Percentiles rank a stretch among this genome's conserved stretches.
These are phyloP conservation scores for Calcarius lapponicus DNA, from an alignment of 2,797 vertebrate species.

Conservation along the genomic window DNA sequence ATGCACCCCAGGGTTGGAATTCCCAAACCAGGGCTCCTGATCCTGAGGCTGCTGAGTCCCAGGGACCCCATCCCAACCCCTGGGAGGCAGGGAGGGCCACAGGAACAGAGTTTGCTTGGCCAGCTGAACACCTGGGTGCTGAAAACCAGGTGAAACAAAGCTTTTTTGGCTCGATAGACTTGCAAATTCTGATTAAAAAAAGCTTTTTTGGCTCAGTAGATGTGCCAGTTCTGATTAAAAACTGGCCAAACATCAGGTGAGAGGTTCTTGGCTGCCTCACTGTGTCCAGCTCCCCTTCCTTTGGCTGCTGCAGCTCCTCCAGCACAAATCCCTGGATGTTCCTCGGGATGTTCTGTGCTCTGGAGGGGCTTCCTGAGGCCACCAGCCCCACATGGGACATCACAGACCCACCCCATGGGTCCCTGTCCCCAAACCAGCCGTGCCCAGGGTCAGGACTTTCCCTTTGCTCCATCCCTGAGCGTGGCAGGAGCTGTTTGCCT, in stretches of 20 bases:
- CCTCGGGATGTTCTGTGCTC: not conserved
- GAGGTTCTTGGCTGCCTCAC: not conserved
- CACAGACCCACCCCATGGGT: not conserved
- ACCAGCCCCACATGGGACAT: not conserved
- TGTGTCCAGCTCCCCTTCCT: not conserved
- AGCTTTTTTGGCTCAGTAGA: accelerated
- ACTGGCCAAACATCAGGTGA: not conserved
- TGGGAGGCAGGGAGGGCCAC: accelerated
- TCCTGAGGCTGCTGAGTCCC: not conserved
- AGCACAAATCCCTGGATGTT: not conserved
- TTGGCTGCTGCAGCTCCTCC: not conserved
- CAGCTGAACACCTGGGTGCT: accelerated
- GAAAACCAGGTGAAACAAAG: accelerated
- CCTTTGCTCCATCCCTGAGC: not conserved
- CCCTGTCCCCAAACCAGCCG: not conserved
- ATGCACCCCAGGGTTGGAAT: not conserved
- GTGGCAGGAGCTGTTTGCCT: not conserved
- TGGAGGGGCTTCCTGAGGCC: not conserved
- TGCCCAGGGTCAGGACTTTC: accelerated
- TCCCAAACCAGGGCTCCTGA: accelerated
- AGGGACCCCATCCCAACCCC: not conserved
- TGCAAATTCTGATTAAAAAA: not conserved
- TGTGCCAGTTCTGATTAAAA: not conserved
- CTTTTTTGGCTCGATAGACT: accelerated
- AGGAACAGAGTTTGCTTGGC: not conserved